Conservation (phyloP, 2,888 invertebrate species). For the Selenia dentaria region DNA sequence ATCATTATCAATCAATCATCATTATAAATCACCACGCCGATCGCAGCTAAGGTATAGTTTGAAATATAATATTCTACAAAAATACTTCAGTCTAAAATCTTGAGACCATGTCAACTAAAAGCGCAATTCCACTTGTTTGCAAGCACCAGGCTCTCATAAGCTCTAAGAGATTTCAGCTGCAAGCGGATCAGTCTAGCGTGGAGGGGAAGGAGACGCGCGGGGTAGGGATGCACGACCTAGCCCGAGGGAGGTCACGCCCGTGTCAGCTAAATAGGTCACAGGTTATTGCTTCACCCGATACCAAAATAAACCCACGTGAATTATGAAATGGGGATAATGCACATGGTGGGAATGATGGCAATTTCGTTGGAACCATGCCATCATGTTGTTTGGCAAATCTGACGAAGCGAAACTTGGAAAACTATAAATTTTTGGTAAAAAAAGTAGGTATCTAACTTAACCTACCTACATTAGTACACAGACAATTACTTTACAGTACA, state of each 20-base stretch:
- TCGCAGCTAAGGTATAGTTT: no score
- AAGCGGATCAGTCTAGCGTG: constrained; percentile 38
- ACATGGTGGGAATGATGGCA: constrained; percentile 4
- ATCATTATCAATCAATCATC: no score
- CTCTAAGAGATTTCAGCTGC: constrained; percentile 34
- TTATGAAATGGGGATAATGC: constrained; percentile 12
- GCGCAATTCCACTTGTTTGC: constrained; percentile 3
- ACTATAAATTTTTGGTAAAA: no score
- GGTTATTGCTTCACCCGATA: constrained; percentile 61
- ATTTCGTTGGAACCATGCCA: background rate
- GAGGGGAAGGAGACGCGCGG: constrained; percentile 8
- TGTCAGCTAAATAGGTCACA: constrained; percentile 75
- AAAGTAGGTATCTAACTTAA: no score
- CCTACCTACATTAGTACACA: no score
- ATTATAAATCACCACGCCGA: no score
- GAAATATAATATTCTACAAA: no score
- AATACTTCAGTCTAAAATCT: no score
- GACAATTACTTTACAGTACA: no score
- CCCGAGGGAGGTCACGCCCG: constrained; percentile 66
- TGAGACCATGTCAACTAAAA: constrained; percentile 2
- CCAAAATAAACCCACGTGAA: constrained; percentile 66
- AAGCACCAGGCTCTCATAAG: constrained; percentile 17
- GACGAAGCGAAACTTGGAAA: no score
- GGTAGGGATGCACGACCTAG: constrained; percentile 57
- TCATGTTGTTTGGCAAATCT: constrained; percentile 1